A percentile compares a stretch with the other conserved stretches of the same genome.
phyloP scores from a whole-genome alignment of 2,797 vertebrate species.

The Poecilia picta region DNA sequence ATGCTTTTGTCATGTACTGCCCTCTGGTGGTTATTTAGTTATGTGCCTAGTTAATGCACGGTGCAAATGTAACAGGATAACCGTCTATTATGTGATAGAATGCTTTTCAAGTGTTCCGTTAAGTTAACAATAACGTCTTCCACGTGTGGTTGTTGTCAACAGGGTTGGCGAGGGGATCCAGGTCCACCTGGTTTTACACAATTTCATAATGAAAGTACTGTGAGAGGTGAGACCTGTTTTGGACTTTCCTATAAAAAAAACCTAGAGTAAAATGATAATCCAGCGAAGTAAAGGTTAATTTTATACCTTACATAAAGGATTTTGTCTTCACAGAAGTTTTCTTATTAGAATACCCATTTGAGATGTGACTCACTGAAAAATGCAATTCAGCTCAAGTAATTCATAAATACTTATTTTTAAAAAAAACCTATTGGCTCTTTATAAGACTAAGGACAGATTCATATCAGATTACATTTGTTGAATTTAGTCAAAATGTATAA shows the following conservation, averaged over 20 bases:
- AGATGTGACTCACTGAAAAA: not conserved
- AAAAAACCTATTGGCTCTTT: not conserved
- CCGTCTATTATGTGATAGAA: not conserved
- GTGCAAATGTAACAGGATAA: not conserved
- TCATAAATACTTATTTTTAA: no score
- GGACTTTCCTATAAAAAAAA: not conserved
- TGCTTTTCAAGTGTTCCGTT: not conserved
- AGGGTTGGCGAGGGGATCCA: constrained; percentile 67
- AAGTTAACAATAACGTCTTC: not conserved
- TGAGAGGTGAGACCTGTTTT: constrained; percentile 58
- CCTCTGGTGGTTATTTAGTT: constrained; percentile 30
- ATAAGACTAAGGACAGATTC: not conserved
- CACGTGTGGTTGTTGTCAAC: not conserved
- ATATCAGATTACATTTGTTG: not conserved
- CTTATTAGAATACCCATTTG: not conserved
- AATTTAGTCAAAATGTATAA: not conserved
- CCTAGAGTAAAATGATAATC: not conserved
- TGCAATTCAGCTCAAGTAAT: not conserved
- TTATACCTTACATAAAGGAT: not conserved
- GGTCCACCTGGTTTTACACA: constrained; percentile 47
- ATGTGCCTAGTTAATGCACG: not conserved
- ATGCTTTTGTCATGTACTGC: not conserved
- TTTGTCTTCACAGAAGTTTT: not conserved
- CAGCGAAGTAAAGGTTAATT: not conserved
- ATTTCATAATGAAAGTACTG: constrained; percentile 19